These are phyloP conservation scores for Acinonyx jubatus DNA, from an alignment of 2,113 vertebrate genomes.

Conservation along the genomic window DNA sequence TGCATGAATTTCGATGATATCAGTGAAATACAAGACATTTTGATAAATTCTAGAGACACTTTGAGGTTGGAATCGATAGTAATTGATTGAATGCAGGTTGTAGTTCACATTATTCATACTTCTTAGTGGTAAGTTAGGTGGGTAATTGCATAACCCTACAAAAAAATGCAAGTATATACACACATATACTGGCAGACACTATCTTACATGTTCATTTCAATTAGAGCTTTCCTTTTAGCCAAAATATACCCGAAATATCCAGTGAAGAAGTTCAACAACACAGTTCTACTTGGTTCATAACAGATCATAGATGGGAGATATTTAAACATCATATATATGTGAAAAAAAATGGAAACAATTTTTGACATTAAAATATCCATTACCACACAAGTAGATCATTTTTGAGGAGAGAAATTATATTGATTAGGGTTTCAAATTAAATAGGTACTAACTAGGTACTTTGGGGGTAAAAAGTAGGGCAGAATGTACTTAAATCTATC, in stretches of 20 bases:
- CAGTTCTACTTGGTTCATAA: not conserved
- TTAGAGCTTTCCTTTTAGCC: not conserved
- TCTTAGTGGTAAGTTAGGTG: not conserved
- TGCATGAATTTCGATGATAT: not conserved
- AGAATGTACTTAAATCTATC: not conserved
- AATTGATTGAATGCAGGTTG: not conserved
- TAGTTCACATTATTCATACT: not conserved
- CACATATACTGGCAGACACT: not conserved
- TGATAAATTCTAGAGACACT: not conserved
- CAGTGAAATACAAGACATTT: not conserved
- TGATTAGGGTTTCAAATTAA: slow-evolving; percentile 5
- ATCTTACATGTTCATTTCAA: not conserved
- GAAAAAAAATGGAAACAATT: slow-evolving; percentile 24
- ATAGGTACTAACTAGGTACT: not conserved
- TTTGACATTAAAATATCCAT: slow-evolving; percentile 1
- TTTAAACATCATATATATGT: not conserved
- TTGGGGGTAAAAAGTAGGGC: not conserved
- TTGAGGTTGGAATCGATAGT: not conserved
- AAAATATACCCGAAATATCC: not conserved
- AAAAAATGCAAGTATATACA: not conserved
- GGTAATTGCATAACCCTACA: not conserved
- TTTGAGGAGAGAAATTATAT: not conserved
- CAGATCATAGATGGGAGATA: not conserved
- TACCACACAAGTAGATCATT: not conserved
- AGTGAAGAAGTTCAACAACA: slow-evolving; percentile 25